Base-by-base conservation (phyloP, 2,888 invertebrate species). In the Drosophila hamatofila region DNA sequence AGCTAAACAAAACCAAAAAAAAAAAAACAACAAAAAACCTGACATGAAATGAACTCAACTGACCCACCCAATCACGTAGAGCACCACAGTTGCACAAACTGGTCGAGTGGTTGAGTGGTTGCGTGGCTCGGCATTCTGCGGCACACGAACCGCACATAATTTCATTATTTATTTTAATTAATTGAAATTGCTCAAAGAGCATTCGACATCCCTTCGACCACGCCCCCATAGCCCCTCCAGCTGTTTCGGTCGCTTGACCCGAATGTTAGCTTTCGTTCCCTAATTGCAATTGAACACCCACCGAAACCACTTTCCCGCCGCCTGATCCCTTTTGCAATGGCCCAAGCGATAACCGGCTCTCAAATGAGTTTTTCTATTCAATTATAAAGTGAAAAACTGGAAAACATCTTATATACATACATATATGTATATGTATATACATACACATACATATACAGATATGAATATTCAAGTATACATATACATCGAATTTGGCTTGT, bases 131-230 rank as follows among this genome's bases (percentile, higher is more conserved):
- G 44, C 27, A 25, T 60, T 55, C 56, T 46, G 55, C 46, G 37
- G 27, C 41, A 30, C 56, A 59, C 27, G 23, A 67, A 61, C 60
- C 72, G 62, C 72, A 57, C 61, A 82, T 78, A 75, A 84, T 84
- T 78, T 64, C 78, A 84, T 82, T 84, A 87, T 80, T 79, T 79
- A 80, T 87, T 87, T 84, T 74, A 84, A 87, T 87, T 87, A 84
- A 87, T 84, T 84, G 75, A 78, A 87, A 82, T 69, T 80, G 72
- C 63, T 80, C 46, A 76, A 75, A 78, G 75, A 57, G 72, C 75
- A 63, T 48, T 48, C 48, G n/a, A 9, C 27, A 65, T 60, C 60
- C 33, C 48, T 30, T 58, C 18, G 4, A 0, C 30, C 21, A 35
- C 1, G 7, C 3, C 44, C 23, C 16, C 41, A 2, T 25, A 6